phyloP scores from a whole-genome alignment of 1,140 invertebrate species.

The Sitobion miscanthi region DNA sequence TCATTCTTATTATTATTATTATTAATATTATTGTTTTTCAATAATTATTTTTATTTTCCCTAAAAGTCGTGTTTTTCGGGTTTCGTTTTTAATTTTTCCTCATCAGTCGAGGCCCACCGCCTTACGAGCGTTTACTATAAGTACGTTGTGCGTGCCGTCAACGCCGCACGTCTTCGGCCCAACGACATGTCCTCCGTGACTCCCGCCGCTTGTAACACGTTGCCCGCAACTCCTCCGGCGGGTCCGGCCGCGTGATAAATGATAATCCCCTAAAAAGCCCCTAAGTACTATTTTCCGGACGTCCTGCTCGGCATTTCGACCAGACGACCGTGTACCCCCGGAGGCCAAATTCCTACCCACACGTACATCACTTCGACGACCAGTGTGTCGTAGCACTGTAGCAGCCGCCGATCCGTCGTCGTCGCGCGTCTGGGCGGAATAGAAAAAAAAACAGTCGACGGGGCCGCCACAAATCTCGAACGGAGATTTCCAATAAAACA shows the following conservation, averaged over 20 bases:
- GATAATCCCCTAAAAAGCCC: not conserved
- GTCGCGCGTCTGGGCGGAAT: not conserved
- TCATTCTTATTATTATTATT: constrained; percentile 25
- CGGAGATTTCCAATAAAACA: constrained; percentile 48
- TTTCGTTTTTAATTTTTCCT: not conserved
- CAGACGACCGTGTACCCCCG: not conserved
- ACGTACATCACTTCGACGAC: not conserved
- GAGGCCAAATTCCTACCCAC: not conserved
- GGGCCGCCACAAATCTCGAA: constrained; percentile 14
- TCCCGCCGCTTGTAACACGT: not conserved
- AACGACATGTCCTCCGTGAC: not conserved
- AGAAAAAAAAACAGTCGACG: not conserved
- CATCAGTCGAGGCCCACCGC: not conserved
- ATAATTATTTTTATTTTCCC: not conserved
- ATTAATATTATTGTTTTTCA: not conserved
- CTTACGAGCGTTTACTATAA: not conserved
- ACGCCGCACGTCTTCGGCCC: not conserved
- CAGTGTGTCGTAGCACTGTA: not conserved
- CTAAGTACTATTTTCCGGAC: not conserved
- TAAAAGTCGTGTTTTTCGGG: not conserved
- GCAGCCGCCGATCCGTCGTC: not conserved
- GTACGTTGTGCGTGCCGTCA: not conserved
- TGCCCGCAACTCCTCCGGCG: not conserved
- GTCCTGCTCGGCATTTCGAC: not conserved
- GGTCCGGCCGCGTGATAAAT: not conserved